These are phyloP conservation scores for Timema cristinae DNA, from an alignment of 2,888 invertebrate species.

Conservation along the genomic window DNA sequence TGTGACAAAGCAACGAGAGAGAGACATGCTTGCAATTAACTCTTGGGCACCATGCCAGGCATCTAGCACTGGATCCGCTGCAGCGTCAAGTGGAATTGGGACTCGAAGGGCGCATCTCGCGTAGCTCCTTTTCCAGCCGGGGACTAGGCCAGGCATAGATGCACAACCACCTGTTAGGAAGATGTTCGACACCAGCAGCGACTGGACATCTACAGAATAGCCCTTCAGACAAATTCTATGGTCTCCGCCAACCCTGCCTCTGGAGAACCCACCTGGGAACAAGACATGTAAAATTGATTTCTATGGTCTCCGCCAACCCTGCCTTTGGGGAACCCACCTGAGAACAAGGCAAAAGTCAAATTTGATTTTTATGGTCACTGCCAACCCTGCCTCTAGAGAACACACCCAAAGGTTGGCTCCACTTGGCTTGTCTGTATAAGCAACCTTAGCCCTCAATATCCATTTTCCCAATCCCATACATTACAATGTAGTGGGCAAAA, in stretches of 20 bases:
- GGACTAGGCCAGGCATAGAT: conserved; percentile 66
- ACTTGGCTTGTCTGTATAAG: too few species aligned
- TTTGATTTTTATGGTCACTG: too few species aligned
- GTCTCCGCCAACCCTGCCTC: conserved; percentile 89
- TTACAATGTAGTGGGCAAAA: too few species aligned
- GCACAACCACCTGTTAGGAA: conserved; percentile 87
- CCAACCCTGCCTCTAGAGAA: too few species aligned
- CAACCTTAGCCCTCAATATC: too few species aligned
- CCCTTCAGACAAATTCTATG: conserved; percentile 79
- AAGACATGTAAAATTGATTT: conserved; percentile 37
- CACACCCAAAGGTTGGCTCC: too few species aligned
- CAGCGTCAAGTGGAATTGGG: conserved; percentile 65
- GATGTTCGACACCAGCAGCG: conserved; percentile 62
- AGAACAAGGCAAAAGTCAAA: conserved; percentile 42
- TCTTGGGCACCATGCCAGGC: conserved; percentile 83
- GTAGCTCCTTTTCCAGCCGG: conserved; percentile 74
- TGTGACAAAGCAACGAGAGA: conserved; percentile 60
- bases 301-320: conserved; percentile 82
- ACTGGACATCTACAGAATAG: conserved; percentile 54
- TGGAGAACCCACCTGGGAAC: conserved; percentile 59
- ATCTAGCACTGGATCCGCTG: conserved; percentile 66
- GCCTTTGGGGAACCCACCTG: conserved; percentile 87
- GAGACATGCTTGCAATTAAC: conserved; percentile 59
- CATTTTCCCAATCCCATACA: too few species aligned
- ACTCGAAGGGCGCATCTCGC: conserved; percentile 86